Evolutionary conservation across 1,140 invertebrate species (phyloP), one percentile per base, ranked within the genome.

Genomic region (Protaetia brevitarsis): DNA sequence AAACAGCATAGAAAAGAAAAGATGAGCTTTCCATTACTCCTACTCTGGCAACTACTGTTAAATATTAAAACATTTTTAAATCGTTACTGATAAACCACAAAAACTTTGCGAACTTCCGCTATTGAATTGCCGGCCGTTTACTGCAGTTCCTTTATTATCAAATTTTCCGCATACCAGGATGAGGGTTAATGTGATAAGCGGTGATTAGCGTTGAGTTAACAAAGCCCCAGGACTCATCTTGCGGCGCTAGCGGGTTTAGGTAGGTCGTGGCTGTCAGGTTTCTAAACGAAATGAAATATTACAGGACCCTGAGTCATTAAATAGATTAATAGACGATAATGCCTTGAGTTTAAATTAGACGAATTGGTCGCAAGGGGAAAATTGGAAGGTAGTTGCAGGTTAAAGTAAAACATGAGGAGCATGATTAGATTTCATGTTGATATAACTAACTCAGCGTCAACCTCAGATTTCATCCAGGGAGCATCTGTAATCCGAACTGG

Each of bases 191-290:
- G 66, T 68, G 70, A 71, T 71, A 71, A 71, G 68, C 69, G 68
- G 65, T 71, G 70, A 70, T 70, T 70, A 70, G 66, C 65, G 67
- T 71, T 62, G 70, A 70, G 58, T 69, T 70, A 71, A 71, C 68
- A 69, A 64, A 69, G 58, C 64, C 68, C 60, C 16, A 34, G 61
- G 26, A 51, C 41, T 16, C 19, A 21, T 19, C 16, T 51, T 51
- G 41, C n/a, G n/a, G 41, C 16, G 3, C 16, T 7, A 51, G 26
- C 41, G n/a, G 16, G n/a, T 51, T 19, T 23, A 19, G 19, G 19
- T 19, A 8, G 8, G 11, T 10, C 41, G 41, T 51, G 19, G 7
- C 19, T 4, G 41, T 51, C 16, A 51, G 3, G 19, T 19, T 51
- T 51, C 16, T 23, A 21, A 51, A 51, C 16, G 41, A 19, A 51